phyloP scores from a whole-genome alignment of 2,888 invertebrate genomes.

The Coenonympha glycerion region DNA sequence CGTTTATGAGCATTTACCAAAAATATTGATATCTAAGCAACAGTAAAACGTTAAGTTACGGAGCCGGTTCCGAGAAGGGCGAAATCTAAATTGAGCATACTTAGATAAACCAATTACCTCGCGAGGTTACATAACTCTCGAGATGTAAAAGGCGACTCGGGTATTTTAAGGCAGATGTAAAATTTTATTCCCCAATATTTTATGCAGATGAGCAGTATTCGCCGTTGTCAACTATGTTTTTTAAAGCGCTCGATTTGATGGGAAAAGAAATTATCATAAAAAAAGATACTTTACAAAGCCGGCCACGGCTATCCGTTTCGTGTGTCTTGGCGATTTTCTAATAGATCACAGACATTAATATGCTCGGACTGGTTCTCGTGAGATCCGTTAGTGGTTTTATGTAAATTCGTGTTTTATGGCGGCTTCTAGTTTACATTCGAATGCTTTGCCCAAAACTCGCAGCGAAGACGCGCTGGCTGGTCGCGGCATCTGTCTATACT shows the following conservation, averaged over 20 bases:
- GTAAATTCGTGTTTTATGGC: slow-evolving; percentile 70
- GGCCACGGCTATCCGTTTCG: slow-evolving; percentile 47
- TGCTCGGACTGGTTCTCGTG: slow-evolving; percentile 65
- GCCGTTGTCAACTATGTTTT: slow-evolving; percentile 38
- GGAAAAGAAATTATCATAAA: slow-evolving; percentile 57
- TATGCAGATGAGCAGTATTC: slow-evolving; percentile 45
- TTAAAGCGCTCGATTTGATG: slow-evolving; percentile 42
- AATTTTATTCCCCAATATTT: slow-evolving; percentile 38
- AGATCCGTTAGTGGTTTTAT: slow-evolving; percentile 75
- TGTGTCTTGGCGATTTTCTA: slow-evolving; percentile 65
- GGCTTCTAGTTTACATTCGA: slow-evolving; percentile 68
- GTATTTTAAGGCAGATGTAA: slow-evolving; percentile 32
- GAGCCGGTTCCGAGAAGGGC: not conserved
- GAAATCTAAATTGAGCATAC: not conserved
- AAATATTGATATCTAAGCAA: not conserved
- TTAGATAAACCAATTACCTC: slow-evolving; percentile 3
- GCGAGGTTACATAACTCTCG: not conserved
- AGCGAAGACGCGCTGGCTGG: slow-evolving; percentile 28
- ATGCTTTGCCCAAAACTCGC: slow-evolving; percentile 48
- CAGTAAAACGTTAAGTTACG: not conserved
- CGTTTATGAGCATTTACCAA: not conserved
- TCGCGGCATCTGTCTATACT: too few relatives aligned
- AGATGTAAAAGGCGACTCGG: slow-evolving; percentile 1
- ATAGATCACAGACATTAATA: slow-evolving; percentile 73
- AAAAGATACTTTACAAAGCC: slow-evolving; percentile 47